phyloP scores from a whole-genome alignment of 2,113 vertebrate genomes.

The Sylvia atricapilla region DNA sequence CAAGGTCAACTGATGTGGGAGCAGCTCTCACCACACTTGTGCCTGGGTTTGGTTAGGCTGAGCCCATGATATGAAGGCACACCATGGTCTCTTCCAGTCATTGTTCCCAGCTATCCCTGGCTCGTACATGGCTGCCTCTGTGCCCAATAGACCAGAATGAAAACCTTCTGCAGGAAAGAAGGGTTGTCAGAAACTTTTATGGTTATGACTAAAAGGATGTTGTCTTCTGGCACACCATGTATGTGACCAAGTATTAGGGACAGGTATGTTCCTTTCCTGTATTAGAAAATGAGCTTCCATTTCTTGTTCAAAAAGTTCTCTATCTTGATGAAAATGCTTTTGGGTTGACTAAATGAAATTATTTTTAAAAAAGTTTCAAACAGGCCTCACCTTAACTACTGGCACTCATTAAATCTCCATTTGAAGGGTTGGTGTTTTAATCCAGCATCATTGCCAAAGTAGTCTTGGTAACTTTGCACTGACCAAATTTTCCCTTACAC shows the following conservation, averaged over 20 bases:
- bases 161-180: neutral
- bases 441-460: neutral
- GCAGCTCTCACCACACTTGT: neutral
- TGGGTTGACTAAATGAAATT: neutral
- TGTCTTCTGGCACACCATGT: neutral
- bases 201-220: neutral
- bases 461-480: neutral
- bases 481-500: constrained; percentile 21
- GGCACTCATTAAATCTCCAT: neutral
- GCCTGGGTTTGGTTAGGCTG: neutral
- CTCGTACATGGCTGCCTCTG: rapidly evolving
- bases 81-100: neutral
- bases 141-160: neutral
- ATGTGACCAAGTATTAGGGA: neutral
- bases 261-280: neutral
- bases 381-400: neutral
- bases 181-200: neutral
- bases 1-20: neutral
- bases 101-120: neutral
- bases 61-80: neutral
- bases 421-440: neutral
- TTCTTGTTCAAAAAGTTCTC: neutral
- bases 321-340: neutral
- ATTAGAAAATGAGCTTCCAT: neutral
- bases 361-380: neutral